Evolutionary conservation across 1,140 invertebrate genomes (phyloP), one percentile per base, ranked within the genome.

Genomic region (Heliconius eleuchia): DNA sequence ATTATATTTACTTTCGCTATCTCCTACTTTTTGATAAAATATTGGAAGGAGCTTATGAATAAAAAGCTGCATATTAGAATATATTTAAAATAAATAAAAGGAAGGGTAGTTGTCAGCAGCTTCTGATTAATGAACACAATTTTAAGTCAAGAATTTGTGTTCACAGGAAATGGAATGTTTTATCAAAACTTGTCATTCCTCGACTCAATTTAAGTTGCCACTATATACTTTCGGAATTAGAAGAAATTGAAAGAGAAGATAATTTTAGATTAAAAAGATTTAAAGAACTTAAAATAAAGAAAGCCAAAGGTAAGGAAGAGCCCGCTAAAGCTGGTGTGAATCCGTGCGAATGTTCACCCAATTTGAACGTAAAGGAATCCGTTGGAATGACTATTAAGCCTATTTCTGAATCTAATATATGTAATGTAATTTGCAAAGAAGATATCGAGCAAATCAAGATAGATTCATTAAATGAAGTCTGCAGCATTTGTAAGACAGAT

Each of bases 141-240:
- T 60, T 74, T 81, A 85, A 83, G 79, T 66, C 74, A 78, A 80
- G 76, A 70, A 70, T 85, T 90, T 87, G 72, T 85, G 81, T 82
- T 83, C 76, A 77, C 90, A 91, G 90, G 85, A 88, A 87, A 84
- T 83, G 78, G 77, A 90, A 89, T 80, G 85, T 89, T 23, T 72
- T 91, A 34, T 76, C 76, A 16, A 89, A 86, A 78, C 42, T 84
- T 23, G 78, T 89, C 27, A 80, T 87, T 82, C 88, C 88, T 78
- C 86, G 83, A 79, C 76, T 89, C 52, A 76, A 80, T 27, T 55
- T 82, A 74, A 82, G 78, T 42, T 72, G 78, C 71, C 78, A 46
- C n/a, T 82, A 82, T 42, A 82, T 82, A 39, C 71, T 30, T 27
- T 82, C 81, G 23, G 81, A 82, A 50, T 72, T 82, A 30, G 81